A percentile compares a stretch with the other conserved stretches of the same genome.
Evolutionary conservation across 2,113 vertebrate genomes (phyloP).

Genomic region (Canis aureus): DNA sequence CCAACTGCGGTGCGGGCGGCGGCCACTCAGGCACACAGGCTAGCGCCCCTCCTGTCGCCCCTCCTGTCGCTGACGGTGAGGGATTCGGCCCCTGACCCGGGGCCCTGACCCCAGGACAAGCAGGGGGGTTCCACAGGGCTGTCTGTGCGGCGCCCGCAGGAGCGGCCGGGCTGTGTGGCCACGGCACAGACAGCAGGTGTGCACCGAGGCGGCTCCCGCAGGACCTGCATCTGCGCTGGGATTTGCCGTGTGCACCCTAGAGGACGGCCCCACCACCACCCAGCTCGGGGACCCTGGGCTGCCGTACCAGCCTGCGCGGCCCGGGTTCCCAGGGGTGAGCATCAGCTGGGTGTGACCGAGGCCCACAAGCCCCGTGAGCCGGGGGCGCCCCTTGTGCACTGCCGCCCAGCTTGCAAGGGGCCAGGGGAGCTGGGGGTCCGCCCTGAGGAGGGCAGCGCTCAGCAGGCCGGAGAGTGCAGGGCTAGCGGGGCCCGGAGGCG

Average conservation of each 20-base stretch:
- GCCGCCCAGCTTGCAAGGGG: too few relatives aligned
- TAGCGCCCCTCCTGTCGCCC: background rate
- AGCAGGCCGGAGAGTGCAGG: background rate
- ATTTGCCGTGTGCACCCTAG: background rate
- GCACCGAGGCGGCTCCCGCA: too few relatives aligned
- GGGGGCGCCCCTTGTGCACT: too few relatives aligned
- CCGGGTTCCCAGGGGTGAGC: background rate
- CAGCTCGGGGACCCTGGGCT: background rate
- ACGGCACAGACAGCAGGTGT: background rate
- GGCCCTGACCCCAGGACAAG: background rate
- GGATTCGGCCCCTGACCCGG: too few relatives aligned
- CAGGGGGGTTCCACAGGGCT: background rate
- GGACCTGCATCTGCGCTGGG: fast-evolving
- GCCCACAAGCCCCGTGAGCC: background rate
- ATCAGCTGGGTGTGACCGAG: background rate
- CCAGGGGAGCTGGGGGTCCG: background rate
- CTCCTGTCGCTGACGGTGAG: background rate
- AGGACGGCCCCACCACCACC: too few relatives aligned
- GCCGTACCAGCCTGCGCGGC: background rate
- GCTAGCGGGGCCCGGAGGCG: too few relatives aligned
- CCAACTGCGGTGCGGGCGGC: fast-evolving
- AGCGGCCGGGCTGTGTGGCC: background rate
- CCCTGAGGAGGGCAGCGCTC: background rate
- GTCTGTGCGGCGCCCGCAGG: background rate
- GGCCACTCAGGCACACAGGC: fast-evolving